Percentiles rank a stretch among this genome's conserved stretches.
Evolutionary conservation across 1,140 invertebrate species (phyloP).

Genomic region (Glomeris maerens): DNA sequence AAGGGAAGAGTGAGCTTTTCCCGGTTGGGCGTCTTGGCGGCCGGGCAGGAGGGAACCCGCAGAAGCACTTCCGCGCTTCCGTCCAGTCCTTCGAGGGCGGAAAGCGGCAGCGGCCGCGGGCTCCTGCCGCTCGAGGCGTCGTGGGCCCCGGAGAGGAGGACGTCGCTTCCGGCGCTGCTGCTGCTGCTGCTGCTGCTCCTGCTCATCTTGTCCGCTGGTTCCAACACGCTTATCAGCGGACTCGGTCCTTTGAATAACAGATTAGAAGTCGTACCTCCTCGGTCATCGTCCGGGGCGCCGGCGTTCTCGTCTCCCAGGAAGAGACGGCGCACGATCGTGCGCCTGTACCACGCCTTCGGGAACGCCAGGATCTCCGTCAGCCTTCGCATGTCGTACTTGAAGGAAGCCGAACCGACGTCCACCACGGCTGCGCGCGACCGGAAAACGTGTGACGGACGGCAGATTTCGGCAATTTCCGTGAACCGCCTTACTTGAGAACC

Average conservation of each 20-base stretch:
- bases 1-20: neutral
- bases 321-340: conserved; percentile 76
- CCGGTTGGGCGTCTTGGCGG: conserved; percentile 5
- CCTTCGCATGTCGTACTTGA: conserved; percentile 98
- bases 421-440: conserved; percentile 54
- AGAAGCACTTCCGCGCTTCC: no score
- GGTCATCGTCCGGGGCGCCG: conserved; percentile 36
- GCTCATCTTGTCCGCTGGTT: conserved; percentile 13
- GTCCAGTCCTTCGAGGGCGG: conserved; percentile 11
- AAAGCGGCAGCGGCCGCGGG: conserved; percentile 16
- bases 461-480: neutral
- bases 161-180: conserved; percentile 5
- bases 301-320: conserved; percentile 79
- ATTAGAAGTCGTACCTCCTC: no score
- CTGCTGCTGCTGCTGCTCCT: conserved; percentile 10
- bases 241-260: no score
- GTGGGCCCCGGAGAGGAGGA: conserved; percentile 12
- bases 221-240: conserved; percentile 14
- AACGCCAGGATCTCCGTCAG: conserved; percentile 93
- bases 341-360: conserved; percentile 93
- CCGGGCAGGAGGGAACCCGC: neutral
- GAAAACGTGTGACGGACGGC: neutral
- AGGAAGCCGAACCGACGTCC: conserved; percentile 93
- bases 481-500: conserved; percentile 69
- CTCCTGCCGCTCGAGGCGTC: conserved; percentile 15